Conservation (phyloP, 92 coral and sea anemone genomes). For the Isaurus tuberculatus region DNA sequence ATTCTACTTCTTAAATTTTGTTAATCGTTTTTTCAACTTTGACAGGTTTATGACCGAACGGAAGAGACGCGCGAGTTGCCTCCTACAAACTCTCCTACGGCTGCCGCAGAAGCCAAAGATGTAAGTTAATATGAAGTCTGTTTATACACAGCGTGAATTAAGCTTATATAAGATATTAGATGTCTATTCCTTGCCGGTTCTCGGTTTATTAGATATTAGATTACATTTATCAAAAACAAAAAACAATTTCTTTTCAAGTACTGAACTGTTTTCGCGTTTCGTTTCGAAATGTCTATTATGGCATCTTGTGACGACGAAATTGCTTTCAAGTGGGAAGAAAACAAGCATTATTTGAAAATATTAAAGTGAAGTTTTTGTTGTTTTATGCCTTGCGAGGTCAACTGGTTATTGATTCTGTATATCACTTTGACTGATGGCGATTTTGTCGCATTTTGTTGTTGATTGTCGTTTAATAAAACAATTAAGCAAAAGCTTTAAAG, state of each 20-base stretch:
- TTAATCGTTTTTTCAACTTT: not conserved
- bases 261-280: not conserved
- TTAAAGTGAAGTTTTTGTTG: not conserved
- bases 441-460: not conserved
- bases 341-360: not conserved
- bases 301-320: not conserved
- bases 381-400: not conserved
- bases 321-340: not conserved
- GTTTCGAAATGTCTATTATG: not conserved
- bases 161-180: not conserved
- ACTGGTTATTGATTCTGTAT: not conserved
- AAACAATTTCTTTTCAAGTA: not conserved
- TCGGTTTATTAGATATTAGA: not conserved
- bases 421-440: not conserved
- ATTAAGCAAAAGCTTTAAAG: not conserved
- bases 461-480: too few relatives aligned
- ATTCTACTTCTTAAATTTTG: not conserved
- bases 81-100: slow-evolving; percentile 74
- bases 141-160: not conserved
- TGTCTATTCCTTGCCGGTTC: not conserved
- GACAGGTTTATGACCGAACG: slow-evolving; percentile 92
- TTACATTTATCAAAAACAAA: not conserved
- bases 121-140: slow-evolving; percentile 45
- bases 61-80: slow-evolving; percentile 87
- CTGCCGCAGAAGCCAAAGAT: slow-evolving; percentile 86